These are phyloP conservation scores for Hormaphis cornu DNA, from an alignment of 1,140 invertebrate genomes.

Conservation along the genomic window DNA sequence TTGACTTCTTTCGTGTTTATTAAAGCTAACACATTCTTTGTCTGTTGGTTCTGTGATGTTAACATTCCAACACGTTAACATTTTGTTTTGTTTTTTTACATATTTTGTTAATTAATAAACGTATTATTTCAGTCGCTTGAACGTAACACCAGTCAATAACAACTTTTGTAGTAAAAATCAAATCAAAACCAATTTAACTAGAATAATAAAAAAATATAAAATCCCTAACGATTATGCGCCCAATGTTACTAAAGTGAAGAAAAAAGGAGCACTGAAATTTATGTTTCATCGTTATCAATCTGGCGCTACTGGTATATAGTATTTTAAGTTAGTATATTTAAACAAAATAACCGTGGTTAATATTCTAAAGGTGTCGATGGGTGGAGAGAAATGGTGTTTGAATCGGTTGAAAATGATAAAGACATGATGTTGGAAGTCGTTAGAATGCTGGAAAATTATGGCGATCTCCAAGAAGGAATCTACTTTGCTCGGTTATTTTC, in stretches of 20 bases:
- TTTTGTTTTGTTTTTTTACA: too few species aligned
- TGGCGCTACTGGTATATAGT: slow-evolving; percentile 23
- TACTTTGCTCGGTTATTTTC: slow-evolving; percentile 52
- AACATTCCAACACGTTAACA: too few species aligned
- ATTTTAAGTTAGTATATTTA: background rate
- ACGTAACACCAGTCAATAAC: slow-evolving; percentile 52
- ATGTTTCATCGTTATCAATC: slow-evolving; percentile 43
- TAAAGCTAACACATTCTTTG: too few species aligned
- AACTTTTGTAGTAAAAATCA: slow-evolving; percentile 50
- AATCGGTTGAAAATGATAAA: slow-evolving; percentile 49
- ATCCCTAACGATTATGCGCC: slow-evolving; percentile 51
- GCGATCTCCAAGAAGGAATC: slow-evolving; percentile 49
- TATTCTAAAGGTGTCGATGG: slow-evolving; percentile 46
- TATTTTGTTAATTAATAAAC: too few species aligned
- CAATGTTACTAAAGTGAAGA: slow-evolving; percentile 53
- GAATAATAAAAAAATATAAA: slow-evolving; percentile 53
- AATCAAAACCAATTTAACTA: slow-evolving; percentile 52
- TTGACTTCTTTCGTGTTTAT: too few species aligned
- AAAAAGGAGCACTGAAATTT: slow-evolving; percentile 55
- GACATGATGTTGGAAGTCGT: slow-evolving; percentile 51
- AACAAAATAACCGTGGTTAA: background rate
- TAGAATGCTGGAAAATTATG: slow-evolving; percentile 44
- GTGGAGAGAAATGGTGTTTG: slow-evolving; percentile 58
- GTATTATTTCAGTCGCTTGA: slow-evolving; percentile 43
- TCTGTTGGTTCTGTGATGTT: too few species aligned